These are phyloP conservation scores for Microcebus griseorufus DNA, from an alignment of 2,113 vertebrate genomes.

Conservation along the genomic window DNA sequence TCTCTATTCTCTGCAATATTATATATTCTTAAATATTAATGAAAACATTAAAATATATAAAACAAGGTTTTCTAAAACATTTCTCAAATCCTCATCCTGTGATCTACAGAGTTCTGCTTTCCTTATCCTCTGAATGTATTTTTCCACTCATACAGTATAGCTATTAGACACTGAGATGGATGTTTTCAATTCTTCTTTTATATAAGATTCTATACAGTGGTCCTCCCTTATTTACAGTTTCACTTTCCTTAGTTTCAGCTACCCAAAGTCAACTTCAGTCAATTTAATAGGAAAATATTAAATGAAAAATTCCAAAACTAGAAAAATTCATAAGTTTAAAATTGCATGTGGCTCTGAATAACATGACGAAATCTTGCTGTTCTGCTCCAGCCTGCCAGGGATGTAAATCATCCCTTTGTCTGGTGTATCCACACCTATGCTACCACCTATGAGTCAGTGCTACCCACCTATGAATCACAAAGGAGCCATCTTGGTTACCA, in stretches of 20 bases:
- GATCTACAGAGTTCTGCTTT: not conserved
- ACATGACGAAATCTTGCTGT: not conserved
- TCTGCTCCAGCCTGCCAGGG: not conserved
- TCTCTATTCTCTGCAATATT: not conserved
- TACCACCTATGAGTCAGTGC: not conserved
- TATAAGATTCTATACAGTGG: not conserved
- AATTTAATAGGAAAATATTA: not conserved
- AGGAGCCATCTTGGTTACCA: not conserved
- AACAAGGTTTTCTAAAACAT: not conserved
- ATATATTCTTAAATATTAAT: not conserved
- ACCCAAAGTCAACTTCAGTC: not conserved
- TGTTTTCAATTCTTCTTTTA: not conserved
- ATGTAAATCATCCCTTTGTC: not conserved
- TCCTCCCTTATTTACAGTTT: not conserved
- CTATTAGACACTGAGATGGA: not conserved
- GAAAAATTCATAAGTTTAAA: not conserved
- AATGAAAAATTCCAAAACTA: not conserved
- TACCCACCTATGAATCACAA: not conserved
- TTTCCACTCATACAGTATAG: not conserved
- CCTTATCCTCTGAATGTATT: not conserved
- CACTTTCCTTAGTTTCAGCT: not conserved
- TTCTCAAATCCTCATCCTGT: not conserved
- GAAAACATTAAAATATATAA: not conserved
- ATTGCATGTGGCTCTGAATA: not conserved
- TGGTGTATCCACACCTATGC: too few relatives aligned